phyloP scores from a whole-genome alignment of 2,797 vertebrate species.

The Neomorphus geoffroyi region DNA sequence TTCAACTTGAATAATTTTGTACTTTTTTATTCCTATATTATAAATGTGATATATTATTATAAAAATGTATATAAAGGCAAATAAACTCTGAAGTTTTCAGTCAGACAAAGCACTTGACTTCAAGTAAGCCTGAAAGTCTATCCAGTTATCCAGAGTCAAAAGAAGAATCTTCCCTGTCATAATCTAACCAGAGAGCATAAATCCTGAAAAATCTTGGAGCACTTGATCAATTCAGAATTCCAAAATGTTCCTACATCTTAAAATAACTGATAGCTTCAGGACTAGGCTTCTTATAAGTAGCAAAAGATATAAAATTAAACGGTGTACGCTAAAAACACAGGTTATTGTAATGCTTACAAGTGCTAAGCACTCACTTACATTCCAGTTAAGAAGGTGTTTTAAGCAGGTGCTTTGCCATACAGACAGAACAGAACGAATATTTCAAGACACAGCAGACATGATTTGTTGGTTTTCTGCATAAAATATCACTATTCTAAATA shows the following conservation, averaged over 20 bases:
- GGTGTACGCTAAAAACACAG: not conserved
- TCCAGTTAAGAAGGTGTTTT: not conserved
- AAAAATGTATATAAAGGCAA: not conserved
- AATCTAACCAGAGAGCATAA: not conserved
- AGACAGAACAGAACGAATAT: not conserved
- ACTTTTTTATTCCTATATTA: not conserved
- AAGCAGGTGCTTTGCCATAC: not conserved
- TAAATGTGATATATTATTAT: not conserved
- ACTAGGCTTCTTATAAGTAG: not conserved
- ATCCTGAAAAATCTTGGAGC: not conserved
- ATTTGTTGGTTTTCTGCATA: not conserved
- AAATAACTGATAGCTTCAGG: not conserved
- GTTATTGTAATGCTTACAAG: not conserved
- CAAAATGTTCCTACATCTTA: not conserved
- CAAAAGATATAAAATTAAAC: not conserved
- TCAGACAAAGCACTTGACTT: not conserved
- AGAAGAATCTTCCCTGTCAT: not conserved
- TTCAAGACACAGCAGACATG: not conserved
- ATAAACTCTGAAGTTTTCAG: not conserved
- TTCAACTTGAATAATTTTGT: not conserved
- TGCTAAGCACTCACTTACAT: not conserved
- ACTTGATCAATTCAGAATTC: not conserved
- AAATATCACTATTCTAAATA: not conserved
- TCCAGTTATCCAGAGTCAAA: not conserved
- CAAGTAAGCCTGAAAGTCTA: not conserved